These are phyloP conservation scores for Menidia menidia DNA, from an alignment of 2,797 vertebrate species.

Conservation along the genomic window DNA sequence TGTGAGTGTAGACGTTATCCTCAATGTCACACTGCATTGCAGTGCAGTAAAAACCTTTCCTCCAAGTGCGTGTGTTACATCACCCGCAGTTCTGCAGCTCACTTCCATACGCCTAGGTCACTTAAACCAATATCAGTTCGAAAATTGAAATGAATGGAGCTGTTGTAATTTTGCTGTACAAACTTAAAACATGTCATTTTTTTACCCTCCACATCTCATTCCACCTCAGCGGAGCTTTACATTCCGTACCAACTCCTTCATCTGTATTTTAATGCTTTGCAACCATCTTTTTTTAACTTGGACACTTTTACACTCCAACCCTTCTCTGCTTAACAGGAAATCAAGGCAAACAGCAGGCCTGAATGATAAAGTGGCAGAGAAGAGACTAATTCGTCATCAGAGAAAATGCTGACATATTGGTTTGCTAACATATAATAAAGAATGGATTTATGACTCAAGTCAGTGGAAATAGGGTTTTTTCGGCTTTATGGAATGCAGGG, in stretches of 20 bases:
- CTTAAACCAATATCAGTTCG: background rate
- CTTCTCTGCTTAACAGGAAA: conserved; percentile 33
- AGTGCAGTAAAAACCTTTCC: conserved; percentile 65
- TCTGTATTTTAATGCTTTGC: background rate
- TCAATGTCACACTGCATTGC: conserved; percentile 74
- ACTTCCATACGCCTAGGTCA: conserved; percentile 3
- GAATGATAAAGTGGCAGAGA: conserved; percentile 57
- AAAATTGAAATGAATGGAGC: background rate
- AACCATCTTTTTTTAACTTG: conserved; percentile 18
- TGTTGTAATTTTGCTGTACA: background rate
- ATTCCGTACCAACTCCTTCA: conserved; percentile 5
- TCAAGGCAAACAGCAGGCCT: conserved; percentile 37
- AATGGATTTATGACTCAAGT: conserved; percentile 28
- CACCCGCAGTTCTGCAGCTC: conserved; percentile 15
- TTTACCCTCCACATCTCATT: background rate
- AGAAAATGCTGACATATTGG: conserved; percentile 60
- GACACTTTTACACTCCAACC: conserved; percentile 27
- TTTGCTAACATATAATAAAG: conserved; percentile 48
- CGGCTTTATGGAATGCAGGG: conserved; percentile 2
- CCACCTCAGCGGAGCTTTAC: conserved; percentile 8
- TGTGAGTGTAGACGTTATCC: conserved; percentile 56
- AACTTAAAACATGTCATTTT: background rate
- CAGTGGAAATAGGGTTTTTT: conserved; percentile 24
- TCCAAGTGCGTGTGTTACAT: conserved; percentile 15
- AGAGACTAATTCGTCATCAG: conserved; percentile 46